Evolutionary conservation across 2,888 invertebrate species (phyloP).

Genomic region (Micoletzkya japonica): DNA sequence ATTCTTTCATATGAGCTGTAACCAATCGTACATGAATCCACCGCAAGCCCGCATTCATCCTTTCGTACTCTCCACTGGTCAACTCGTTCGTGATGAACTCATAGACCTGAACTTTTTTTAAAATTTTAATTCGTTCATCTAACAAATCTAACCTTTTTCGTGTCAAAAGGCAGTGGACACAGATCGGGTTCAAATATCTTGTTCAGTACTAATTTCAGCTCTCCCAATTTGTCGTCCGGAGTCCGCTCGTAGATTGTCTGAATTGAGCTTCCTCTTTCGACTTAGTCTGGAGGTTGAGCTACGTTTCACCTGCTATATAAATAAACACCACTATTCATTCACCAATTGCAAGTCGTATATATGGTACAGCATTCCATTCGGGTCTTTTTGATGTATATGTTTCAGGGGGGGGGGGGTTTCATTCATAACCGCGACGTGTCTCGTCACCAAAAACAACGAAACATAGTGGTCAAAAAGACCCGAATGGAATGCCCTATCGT

Average conservation of each 20-base stretch:
- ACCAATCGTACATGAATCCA: slow-evolving; percentile 65
- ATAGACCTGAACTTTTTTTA: slow-evolving; percentile 75
- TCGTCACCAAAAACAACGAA: too few relatives aligned
- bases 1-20: background rate
- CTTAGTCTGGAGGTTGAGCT: too few relatives aligned
- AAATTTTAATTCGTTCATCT: background rate
- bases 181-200: slow-evolving; percentile 96
- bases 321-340: too few relatives aligned
- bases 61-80: slow-evolving; percentile 64
- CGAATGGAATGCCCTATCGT: too few relatives aligned
- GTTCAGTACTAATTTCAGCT: slow-evolving; percentile 80
- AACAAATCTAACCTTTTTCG: slow-evolving; percentile 80
- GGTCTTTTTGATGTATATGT: too few relatives aligned
- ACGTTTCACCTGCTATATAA: too few relatives aligned
- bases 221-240: slow-evolving; percentile 71
- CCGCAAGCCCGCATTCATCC: slow-evolving; percentile 67
- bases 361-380: too few relatives aligned
- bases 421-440: too few relatives aligned
- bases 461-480: too few relatives aligned
- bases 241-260: slow-evolving; percentile 23
- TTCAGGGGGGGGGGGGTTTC: too few relatives aligned
- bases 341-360: too few relatives aligned
- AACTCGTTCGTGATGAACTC: slow-evolving; percentile 87
- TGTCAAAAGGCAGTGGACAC: slow-evolving; percentile 89
- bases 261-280: background rate